These are phyloP conservation scores for Rhabdomys dilectus DNA, from an alignment of 2,113 vertebrate genomes.

Conservation along the genomic window DNA sequence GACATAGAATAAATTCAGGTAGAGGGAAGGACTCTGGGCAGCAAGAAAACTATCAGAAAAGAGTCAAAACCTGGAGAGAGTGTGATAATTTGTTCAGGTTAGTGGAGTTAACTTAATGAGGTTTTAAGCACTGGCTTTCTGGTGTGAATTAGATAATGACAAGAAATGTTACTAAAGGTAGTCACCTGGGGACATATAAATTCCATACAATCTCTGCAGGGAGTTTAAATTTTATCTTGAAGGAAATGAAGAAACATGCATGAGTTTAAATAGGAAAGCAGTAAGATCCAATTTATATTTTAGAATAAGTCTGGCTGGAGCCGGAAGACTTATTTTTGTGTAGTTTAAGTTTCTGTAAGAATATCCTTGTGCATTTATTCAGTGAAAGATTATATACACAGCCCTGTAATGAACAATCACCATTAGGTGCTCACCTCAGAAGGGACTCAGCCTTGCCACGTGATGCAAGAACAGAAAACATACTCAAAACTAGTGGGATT, in stretches of 20 bases:
- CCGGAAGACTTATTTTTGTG: neutral
- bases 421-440: neutral
- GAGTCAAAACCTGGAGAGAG: neutral
- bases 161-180: neutral
- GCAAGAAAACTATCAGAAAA: neutral
- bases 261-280: neutral
- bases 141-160: neutral
- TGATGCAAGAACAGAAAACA: neutral
- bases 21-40: neutral
- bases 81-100: neutral
- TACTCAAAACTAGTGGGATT: neutral
- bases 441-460: neutral
- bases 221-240: conserved; percentile 8
- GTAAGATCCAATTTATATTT: neutral
- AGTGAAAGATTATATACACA: neutral
- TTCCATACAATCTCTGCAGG: neutral
- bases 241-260: neutral
- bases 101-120: neutral
- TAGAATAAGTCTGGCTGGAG: neutral
- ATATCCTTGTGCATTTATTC: neutral
- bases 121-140: neutral
- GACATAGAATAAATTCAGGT: neutral
- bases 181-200: neutral
- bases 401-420: neutral
- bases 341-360: neutral